A percentile compares a stretch with the other conserved stretches of the same genome.
These are phyloP conservation scores for Platerodrilus igneus DNA, from an alignment of 2,888 invertebrate genomes.

Conservation along the genomic window DNA sequence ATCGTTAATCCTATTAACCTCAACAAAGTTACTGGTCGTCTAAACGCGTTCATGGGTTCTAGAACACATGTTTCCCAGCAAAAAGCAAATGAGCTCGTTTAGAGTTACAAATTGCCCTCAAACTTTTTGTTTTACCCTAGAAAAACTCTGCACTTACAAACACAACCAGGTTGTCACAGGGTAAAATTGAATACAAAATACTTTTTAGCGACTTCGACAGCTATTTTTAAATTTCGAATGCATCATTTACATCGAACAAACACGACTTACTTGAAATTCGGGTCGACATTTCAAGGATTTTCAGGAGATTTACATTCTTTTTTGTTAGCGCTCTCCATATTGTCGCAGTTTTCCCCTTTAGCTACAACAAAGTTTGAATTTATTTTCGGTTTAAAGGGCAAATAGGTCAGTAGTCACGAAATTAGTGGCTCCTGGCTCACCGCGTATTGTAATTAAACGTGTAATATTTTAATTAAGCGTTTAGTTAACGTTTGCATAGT, in stretches of 20 bases:
- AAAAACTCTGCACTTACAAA: conserved; percentile 8
- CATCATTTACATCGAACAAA: conserved; percentile 13
- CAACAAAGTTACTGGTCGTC: too few species aligned
- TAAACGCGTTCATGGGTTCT: conserved; percentile 8
- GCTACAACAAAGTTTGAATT: not conserved
- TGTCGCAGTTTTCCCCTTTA: too few species aligned
- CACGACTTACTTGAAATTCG: conserved; percentile 13
- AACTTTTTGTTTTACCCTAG: conserved; percentile 6
- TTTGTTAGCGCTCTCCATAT: conserved; percentile 9
- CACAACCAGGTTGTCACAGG: too few species aligned
- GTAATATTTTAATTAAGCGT: conserved; percentile 34
- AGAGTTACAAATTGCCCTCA: conserved; percentile 11
- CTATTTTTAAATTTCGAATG: conserved; percentile 12
- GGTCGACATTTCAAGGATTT: conserved; percentile 11
- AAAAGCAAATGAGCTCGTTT: conserved; percentile 11
- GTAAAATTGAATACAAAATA: too few species aligned
- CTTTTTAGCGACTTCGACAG: too few species aligned
- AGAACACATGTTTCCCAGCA: conserved; percentile 11
- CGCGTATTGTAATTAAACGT: conserved; percentile 33
- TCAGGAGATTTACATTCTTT: conserved; percentile 14
- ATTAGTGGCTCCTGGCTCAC: too few species aligned
- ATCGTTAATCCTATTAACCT: too few species aligned
- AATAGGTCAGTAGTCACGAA: conserved; percentile 11
- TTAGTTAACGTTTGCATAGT: conserved; percentile 32
- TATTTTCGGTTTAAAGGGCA: conserved; percentile 1